A percentile compares a stretch with the other conserved stretches of the same genome.
Evolutionary conservation across 2,888 invertebrate species (phyloP).

Genomic region (Uropetala carovei): DNA sequence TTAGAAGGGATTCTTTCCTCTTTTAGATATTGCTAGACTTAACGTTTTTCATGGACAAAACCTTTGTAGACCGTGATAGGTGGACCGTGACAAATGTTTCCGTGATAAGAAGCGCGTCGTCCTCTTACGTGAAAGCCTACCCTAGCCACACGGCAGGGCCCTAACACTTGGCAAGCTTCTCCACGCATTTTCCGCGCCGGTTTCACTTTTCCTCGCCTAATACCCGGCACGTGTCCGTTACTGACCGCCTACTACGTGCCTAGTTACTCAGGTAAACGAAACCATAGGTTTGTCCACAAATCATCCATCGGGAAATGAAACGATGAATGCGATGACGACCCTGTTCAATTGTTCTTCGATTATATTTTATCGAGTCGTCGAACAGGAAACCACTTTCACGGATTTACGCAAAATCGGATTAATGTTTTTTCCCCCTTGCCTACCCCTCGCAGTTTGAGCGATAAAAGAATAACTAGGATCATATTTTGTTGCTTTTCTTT

Average conservation of each 20-base stretch:
- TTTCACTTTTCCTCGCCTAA: not conserved
- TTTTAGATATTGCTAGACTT: too few relatives aligned
- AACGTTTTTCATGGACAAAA: too few relatives aligned
- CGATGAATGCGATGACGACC: not conserved
- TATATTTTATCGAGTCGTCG: not conserved
- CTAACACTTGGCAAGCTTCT: slow-evolving; percentile 5
- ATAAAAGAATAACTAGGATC: too few relatives aligned
- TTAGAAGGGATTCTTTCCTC: too few relatives aligned
- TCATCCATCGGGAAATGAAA: not conserved
- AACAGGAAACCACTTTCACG: not conserved
- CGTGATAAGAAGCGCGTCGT: not conserved
- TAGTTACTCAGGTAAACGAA: not conserved
- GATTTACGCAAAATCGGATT: too few relatives aligned
- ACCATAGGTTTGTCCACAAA: not conserved
- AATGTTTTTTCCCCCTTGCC: too few relatives aligned
- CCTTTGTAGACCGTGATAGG: too few relatives aligned
- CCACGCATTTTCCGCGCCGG: not conserved
- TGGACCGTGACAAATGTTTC: not conserved
- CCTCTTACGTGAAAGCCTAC: not conserved
- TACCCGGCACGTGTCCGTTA: slow-evolving; percentile 13
- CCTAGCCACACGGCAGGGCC: not conserved
- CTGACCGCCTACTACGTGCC: not conserved
- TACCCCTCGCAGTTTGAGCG: too few relatives aligned
- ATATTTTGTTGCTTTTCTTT: too few relatives aligned
- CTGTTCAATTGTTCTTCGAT: not conserved